Base-by-base conservation (phyloP, 1,140 invertebrate genomes). In the Cardiocondyla obscurior region DNA sequence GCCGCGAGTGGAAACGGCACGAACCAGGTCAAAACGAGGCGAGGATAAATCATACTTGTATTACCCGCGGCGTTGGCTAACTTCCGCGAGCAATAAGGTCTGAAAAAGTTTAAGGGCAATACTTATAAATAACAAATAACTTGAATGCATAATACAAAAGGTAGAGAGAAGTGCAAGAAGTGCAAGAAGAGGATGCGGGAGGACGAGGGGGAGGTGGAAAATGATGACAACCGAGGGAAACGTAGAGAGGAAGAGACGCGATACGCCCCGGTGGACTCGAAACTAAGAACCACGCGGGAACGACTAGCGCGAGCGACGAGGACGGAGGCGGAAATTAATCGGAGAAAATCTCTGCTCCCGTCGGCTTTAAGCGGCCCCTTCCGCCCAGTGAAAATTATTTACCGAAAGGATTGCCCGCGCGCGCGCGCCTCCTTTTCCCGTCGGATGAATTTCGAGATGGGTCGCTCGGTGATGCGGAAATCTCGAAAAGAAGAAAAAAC, bases 321-420 rank as follows among this genome's bases (percentile, higher is more conserved):
- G 72, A 88, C 82, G 82, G 81, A 85, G 85, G 62, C 62, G 73
- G 58, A 86, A 85, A 89, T 89, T 88, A 89, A 89, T 89, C 85
- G 85, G 77, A 60, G 39, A 81, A 74, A 89, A 85, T 86, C 76
- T 84, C 70, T 28, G 36, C 39, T 16, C 65, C 19, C 36, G 51
- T 86, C 76, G 25, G 84, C 72, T 70, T 85, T 73, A 82, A 86
- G 67, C 85, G 76, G 55, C 57, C 58, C 57, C 69, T 73, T 74
- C 84, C 67, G 65, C 67, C 25, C 62, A 36, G 16, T 25, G 57
- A 77, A 77, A 77, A 77, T 77, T 77, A 77, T 77, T 77, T 67
- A 77, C 74, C 60, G 46, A 77, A 77, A 77, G 74, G 64, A 81
- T 81, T 81, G 64, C n/a, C n/a, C n/a, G 65, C 62, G 76, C 58